Base-by-base conservation (phyloP, 2,113 vertebrate species). In the Amblyornis subalaris region DNA sequence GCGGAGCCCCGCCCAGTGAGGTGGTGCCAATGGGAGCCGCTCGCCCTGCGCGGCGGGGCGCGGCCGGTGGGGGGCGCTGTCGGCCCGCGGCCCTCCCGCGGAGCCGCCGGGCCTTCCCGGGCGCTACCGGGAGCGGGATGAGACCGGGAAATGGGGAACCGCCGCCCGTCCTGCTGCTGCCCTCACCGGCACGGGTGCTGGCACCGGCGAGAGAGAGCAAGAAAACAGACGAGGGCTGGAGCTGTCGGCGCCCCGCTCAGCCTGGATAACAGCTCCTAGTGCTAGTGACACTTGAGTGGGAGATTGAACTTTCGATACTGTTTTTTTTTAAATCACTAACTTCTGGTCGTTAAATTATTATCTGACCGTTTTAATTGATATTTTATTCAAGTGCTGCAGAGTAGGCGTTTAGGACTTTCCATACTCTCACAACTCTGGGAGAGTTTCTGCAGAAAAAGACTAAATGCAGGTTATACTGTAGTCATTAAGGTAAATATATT, bases 351-450 rank as follows among this genome's bases (percentile, higher is more conserved):
- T 61, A 50, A 11, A 12, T 11, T 23, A 13, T 0, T 45, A 18
- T 8, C 11, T 19, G 19, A 4, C 8, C 6, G 0, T 10, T 70
- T 72, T 3, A 76, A 31, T 3, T 22, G 12, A 3, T 24, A 1
- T 33, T 57, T 71, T 61, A 3, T 35, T 62, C 10, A 15, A 29
- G 21, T 23, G 69, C 29, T 70, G 47, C 16, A 10, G 33, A 11
- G 6, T 9, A n/a, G 29, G 2, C 0, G 2, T 72, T n/a, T 9
- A 15, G 25, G 29, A 22, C 4, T 51, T 72, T 5, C 20, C 7
- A 0, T 2, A 1, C 24, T 29, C 8, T 4, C 17, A 2, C 9
- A 16, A 1, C 4, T 42, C 6, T 1, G 0, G 6, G 11, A 54
- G 20, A 15, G 42, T 53, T 35, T 14, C 35, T 51, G 42, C 13